Evolutionary conservation across 35 echinoderm and acorn worm species (phyloP).

Genomic region (Patiria miniata): DNA sequence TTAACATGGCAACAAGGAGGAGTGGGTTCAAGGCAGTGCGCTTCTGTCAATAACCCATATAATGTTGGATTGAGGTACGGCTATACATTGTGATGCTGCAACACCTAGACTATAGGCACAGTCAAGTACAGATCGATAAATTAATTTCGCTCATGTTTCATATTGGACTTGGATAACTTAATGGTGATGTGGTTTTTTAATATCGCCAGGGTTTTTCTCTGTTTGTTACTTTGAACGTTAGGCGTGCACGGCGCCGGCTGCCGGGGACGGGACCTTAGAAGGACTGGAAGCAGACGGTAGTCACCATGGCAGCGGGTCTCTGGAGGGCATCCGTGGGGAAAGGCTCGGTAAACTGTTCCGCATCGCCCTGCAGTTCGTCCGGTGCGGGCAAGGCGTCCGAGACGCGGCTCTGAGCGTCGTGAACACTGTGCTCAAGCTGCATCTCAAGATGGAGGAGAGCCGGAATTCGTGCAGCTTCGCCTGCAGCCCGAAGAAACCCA

Average conservation of each 20-base stretch:
- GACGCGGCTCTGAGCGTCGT: conserved; percentile 14
- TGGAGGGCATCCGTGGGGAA: conserved; percentile 13
- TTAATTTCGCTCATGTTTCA: neutral
- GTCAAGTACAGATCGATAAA: neutral
- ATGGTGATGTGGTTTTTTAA: neutral
- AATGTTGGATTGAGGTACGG: no score
- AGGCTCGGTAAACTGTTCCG: conserved; percentile 23
- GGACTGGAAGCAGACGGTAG: neutral
- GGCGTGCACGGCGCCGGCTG: conserved; percentile 21
- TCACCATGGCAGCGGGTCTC: neutral
- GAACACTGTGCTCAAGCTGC: neutral
- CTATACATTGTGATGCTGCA: no score
- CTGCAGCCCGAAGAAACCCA: neutral
- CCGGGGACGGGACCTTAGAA: neutral
- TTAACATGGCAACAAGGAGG: no score
- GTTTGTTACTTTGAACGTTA: neutral
- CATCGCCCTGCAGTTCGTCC: conserved; percentile 11
- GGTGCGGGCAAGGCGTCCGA: neutral
- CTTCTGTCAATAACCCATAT: no score
- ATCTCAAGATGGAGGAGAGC: conserved; percentile 12
- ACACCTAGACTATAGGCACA: no score
- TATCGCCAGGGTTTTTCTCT: neutral
- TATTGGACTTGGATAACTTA: neutral
- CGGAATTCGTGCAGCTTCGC: neutral
- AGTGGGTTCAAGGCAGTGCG: no score